Conservation (phyloP, 1,140 invertebrate species). For the Laupala kohalensis region DNA sequence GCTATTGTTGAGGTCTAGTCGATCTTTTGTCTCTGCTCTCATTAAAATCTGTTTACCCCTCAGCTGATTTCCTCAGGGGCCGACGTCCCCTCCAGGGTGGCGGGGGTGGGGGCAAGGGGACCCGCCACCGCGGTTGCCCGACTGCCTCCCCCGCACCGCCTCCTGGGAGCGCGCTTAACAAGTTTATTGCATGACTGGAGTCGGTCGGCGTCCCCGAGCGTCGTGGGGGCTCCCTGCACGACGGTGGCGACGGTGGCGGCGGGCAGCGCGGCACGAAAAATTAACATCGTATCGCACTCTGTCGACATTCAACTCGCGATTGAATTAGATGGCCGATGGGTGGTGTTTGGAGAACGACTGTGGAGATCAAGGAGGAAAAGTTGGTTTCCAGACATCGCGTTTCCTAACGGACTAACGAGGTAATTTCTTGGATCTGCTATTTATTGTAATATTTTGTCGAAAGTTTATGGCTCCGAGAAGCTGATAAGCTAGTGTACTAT, state of each 20-base stretch:
- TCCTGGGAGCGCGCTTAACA: slow-evolving; percentile 11
- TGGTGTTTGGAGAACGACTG: no score
- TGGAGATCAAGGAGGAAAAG: no score
- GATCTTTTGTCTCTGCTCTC: slow-evolving; percentile 6
- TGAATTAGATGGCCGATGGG: not conserved
- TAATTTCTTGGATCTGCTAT: no score
- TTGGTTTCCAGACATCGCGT: no score
- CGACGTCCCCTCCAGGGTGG: not conserved
- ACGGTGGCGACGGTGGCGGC: no score
- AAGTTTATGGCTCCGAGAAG: no score
- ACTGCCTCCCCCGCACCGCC: not conserved
- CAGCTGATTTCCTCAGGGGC: slow-evolving; percentile 10
- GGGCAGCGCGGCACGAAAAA: not conserved
- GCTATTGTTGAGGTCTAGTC: not conserved
- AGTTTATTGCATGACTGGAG: slow-evolving; percentile 13
- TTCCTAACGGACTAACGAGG: no score
- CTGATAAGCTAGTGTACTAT: no score
- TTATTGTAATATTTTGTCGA: no score
- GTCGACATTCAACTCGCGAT: not conserved
- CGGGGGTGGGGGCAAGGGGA: no score
- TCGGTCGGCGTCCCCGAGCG: slow-evolving; percentile 2
- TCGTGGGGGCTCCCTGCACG: no score
- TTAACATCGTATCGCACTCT: not conserved
- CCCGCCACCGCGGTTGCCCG: not conserved
- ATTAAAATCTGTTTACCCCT: slow-evolving; percentile 13